These are phyloP conservation scores for Geophilus truncorum DNA, from an alignment of 2,888 invertebrate species.

Conservation along the genomic window DNA sequence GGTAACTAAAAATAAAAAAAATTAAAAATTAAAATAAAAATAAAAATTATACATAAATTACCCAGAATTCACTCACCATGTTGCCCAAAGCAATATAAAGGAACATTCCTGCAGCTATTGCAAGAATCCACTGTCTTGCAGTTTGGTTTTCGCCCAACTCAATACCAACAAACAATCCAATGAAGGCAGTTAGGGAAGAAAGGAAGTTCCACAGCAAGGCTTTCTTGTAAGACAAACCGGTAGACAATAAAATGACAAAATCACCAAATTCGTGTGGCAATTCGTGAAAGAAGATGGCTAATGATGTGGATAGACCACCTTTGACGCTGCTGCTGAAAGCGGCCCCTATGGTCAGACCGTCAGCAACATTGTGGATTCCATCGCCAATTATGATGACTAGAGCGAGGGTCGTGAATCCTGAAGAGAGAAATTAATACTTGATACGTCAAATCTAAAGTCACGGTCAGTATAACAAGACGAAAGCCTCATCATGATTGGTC, in stretches of 20 bases:
- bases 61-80: slow-evolving; percentile 46
- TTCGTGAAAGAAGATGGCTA: slow-evolving; percentile 53
- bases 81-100: slow-evolving; percentile 52
- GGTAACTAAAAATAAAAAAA: slow-evolving; percentile 20
- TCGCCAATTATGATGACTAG: slow-evolving; percentile 51
- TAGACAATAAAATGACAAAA: slow-evolving; percentile 50
- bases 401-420: slow-evolving; percentile 43
- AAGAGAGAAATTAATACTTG: not conserved
- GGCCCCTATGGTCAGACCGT: slow-evolving; percentile 51
- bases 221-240: slow-evolving; percentile 48
- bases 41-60: not conserved
- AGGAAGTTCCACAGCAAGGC: slow-evolving; percentile 50
- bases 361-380: slow-evolving; percentile 51
- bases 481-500: too few species aligned
- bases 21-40: not conserved
- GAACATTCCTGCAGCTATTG: slow-evolving; percentile 53
- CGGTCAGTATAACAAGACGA: too few species aligned
- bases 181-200: slow-evolving; percentile 50
- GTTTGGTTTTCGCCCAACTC: slow-evolving; percentile 43
- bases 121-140: slow-evolving; percentile 49
- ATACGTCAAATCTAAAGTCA: too few species aligned
- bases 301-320: slow-evolving; percentile 48
- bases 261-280: slow-evolving; percentile 53
- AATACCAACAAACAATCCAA: slow-evolving; percentile 50
- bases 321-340: slow-evolving; percentile 45